A percentile compares a stretch with the other conserved stretches of the same genome.
These are phyloP conservation scores for Lepetodrilus schrolli DNA, from an alignment of 2,888 invertebrate genomes.

Conservation along the genomic window DNA sequence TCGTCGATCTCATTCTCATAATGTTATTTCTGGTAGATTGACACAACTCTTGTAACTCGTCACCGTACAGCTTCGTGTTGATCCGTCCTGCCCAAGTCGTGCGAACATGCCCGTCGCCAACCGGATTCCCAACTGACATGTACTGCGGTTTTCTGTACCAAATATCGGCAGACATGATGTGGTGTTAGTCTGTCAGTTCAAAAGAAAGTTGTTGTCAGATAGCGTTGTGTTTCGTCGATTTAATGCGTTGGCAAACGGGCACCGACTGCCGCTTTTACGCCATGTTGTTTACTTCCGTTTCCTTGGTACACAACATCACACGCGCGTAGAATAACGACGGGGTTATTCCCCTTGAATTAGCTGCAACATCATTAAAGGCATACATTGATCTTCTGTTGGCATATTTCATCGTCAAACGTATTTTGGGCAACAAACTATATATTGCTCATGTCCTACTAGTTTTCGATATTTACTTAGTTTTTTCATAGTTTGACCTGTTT, in stretches of 20 bases:
- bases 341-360: background rate
- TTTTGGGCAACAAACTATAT: no score
- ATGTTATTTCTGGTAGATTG: constrained; percentile 51
- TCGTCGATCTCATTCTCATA: constrained; percentile 39
- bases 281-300: constrained; percentile 43
- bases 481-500: no score
- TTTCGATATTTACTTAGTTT: no score
- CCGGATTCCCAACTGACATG: background rate
- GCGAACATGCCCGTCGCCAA: constrained; percentile 29
- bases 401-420: no score
- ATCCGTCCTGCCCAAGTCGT: constrained; percentile 61
- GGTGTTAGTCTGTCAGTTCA: background rate
- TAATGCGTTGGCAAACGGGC: background rate
- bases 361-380: no score
- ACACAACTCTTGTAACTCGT: constrained; percentile 52
- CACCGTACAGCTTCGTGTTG: constrained; percentile 55
- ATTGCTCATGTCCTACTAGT: no score
- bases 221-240: background rate
- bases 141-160: constrained; percentile 12
- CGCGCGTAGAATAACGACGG: background rate
- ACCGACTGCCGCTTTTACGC: background rate
- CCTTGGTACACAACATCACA: constrained; percentile 29
- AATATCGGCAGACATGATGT: constrained; percentile 3
- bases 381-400: no score
- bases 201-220: background rate